Evolutionary conservation across 2,113 vertebrate genomes (phyloP).

Genomic region (Caretta caretta): DNA sequence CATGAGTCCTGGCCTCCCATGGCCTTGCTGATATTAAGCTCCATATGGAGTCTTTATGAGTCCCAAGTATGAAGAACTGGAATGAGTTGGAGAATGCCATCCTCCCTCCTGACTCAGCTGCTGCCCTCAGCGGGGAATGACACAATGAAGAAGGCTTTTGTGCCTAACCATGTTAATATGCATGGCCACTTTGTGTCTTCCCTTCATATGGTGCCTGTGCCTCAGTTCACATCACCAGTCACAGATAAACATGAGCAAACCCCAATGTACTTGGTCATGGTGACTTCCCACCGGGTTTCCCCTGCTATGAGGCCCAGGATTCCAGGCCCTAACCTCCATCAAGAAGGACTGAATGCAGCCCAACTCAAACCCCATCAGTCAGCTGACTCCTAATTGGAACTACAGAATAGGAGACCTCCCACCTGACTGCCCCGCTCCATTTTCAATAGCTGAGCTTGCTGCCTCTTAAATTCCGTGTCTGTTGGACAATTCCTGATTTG

Average conservation of each 20-base stretch:
- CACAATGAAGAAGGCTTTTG: background rate
- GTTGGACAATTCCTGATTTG: background rate
- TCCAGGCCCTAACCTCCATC: background rate
- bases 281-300: background rate
- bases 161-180: background rate
- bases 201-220: background rate
- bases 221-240: background rate
- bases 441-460: background rate
- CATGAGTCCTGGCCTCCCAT: conserved; percentile 6
- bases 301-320: background rate
- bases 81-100: conserved; percentile 9
- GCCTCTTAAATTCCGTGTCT: background rate
- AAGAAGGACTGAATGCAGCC: background rate
- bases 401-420: background rate
- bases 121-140: conserved; percentile 9
- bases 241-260: background rate
- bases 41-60: conserved; percentile 48
- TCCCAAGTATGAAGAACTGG: conserved; percentile 1
- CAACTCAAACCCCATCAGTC: background rate
- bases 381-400: background rate
- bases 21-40: conserved; percentile 15
- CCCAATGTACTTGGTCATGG: background rate
- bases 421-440: background rate
- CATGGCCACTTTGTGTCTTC: background rate
- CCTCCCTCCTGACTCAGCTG: conserved; percentile 35